A percentile compares a stretch with the other conserved stretches of the same genome.
Evolutionary conservation across 2,113 vertebrate species (phyloP).

Genomic region (Tapirus terrestris): DNA sequence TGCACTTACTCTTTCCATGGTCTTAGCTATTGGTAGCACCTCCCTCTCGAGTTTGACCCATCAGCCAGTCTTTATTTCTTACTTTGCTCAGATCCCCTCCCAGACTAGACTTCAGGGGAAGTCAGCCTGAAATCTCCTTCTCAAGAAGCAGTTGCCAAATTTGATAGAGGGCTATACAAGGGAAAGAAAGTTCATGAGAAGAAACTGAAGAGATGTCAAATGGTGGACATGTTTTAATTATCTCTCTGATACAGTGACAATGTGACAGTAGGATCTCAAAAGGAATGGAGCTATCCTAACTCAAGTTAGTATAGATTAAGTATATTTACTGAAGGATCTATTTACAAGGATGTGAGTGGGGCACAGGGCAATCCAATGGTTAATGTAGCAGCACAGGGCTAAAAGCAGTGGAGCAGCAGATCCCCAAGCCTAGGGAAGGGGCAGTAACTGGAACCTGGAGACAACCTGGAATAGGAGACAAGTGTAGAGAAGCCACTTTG

Average conservation of each 20-base stretch:
- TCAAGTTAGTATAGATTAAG: background rate
- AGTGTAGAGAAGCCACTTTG: background rate
- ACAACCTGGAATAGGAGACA: background rate
- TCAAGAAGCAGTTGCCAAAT: background rate
- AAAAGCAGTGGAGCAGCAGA: rapidly evolving
- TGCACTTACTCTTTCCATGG: background rate
- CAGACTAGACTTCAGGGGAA: background rate
- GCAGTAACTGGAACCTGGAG: background rate
- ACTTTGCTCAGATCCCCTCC: background rate
- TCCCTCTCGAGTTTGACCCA: rapidly evolving
- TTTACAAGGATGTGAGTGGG: background rate
- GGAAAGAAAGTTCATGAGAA: background rate
- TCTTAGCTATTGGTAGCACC: background rate
- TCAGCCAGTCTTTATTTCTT: background rate
- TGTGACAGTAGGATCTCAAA: background rate
- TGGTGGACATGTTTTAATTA: background rate
- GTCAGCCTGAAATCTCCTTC: background rate
- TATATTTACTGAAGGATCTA: background rate
- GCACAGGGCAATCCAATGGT: rapidly evolving
- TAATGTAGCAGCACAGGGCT: rapidly evolving
- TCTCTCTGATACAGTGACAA: background rate
- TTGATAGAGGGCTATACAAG: background rate
- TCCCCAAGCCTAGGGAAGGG: rapidly evolving
- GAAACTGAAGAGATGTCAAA: background rate
- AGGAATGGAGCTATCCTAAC: background rate